phyloP scores from a whole-genome alignment of 1,140 invertebrate species.

The Lasioglossum baleicum region DNA sequence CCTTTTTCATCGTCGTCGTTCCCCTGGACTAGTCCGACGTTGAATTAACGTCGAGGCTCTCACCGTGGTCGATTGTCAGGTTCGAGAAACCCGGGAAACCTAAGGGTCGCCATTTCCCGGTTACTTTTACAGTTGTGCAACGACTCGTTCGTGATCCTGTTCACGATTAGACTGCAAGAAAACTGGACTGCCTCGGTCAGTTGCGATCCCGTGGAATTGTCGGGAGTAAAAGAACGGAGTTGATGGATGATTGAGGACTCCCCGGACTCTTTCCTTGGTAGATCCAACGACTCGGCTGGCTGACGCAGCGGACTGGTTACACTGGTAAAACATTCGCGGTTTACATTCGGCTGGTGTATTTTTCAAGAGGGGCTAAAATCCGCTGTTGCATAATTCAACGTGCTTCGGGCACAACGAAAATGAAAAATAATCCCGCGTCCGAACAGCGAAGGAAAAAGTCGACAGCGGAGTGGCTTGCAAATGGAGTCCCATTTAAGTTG shows the following conservation, averaged over 20 bases:
- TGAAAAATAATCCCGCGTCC: not conserved
- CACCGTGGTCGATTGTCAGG: too few relatives aligned
- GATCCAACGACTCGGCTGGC: not conserved
- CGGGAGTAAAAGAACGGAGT: not conserved
- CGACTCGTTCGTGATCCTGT: too few relatives aligned
- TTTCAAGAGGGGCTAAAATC: not conserved
- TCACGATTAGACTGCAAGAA: not conserved
- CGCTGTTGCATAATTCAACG: constrained; percentile 21
- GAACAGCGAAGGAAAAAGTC: not conserved
- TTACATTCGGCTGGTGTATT: constrained; percentile 11
- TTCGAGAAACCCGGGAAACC: too few relatives aligned
- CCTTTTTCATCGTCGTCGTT: too few relatives aligned
- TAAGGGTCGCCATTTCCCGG: too few relatives aligned
- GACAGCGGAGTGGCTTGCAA: not conserved
- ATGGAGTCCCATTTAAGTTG: not conserved
- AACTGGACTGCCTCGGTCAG: not conserved
- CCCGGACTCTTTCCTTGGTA: not conserved
- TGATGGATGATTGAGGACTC: constrained; percentile 34
- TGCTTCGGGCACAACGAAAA: not conserved
- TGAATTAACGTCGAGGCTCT: too few relatives aligned
- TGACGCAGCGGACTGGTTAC: not conserved
- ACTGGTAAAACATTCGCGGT: constrained; percentile 10
- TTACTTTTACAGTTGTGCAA: too few relatives aligned
- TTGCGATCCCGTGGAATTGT: not conserved
- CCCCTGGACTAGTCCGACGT: too few relatives aligned